These are phyloP conservation scores for Acanthochromis polyacanthus DNA, from an alignment of 2,113 vertebrate genomes.

Conservation along the genomic window DNA sequence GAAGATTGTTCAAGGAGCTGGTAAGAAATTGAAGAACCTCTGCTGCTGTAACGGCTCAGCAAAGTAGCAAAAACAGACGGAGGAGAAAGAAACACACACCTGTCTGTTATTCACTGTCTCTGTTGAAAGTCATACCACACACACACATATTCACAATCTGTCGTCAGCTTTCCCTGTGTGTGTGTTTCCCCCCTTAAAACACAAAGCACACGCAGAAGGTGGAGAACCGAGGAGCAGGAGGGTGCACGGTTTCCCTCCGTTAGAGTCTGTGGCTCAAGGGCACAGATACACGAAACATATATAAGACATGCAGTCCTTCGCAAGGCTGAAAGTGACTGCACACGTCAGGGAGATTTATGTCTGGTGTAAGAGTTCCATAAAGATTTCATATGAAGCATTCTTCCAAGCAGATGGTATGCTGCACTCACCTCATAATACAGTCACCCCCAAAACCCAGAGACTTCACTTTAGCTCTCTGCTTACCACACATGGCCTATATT, in stretches of 20 bases:
- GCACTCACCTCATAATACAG: background rate
- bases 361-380: slow-evolving; percentile 11
- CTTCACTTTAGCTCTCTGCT: background rate
- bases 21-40: slow-evolving; percentile 46
- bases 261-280: slow-evolving; percentile 6
- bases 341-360: slow-evolving; percentile 11
- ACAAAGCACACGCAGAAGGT: slow-evolving; percentile 33
- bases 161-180: background rate
- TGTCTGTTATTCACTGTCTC: slow-evolving; percentile 34
- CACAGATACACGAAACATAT: slow-evolving; percentile 23
- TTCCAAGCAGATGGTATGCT: background rate
- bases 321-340: slow-evolving; percentile 7
- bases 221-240: slow-evolving; percentile 13
- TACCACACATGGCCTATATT: background rate
- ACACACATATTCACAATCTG: slow-evolving; percentile 22
- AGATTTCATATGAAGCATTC: slow-evolving; percentile 33
- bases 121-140: slow-evolving; percentile 20
- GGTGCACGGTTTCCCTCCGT: slow-evolving; percentile 20
- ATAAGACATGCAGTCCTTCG: slow-evolving; percentile 6
- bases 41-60: slow-evolving; percentile 35
- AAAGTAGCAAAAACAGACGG: slow-evolving; percentile 13
- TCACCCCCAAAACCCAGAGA: background rate
- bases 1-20: slow-evolving; percentile 50
- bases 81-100: slow-evolving; percentile 47
- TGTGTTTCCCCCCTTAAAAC: slow-evolving; percentile 35